These are phyloP conservation scores for Pelecanus crispus DNA, from an alignment of 2,113 vertebrate species.

Conservation along the genomic window DNA sequence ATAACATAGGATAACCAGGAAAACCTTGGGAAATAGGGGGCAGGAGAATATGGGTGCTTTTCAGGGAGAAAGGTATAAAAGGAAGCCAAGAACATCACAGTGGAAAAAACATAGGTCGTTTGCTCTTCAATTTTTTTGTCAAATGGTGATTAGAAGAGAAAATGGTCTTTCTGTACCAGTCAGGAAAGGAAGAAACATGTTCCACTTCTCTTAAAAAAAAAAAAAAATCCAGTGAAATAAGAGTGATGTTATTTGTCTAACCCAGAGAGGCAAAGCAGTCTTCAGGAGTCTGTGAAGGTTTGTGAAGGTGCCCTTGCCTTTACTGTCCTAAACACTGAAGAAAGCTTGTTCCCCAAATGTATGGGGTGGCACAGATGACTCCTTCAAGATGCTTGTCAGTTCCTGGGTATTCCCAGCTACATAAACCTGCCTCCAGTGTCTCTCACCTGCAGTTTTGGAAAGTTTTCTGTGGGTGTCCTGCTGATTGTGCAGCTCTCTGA, in stretches of 20 bases:
- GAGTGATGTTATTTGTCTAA: not conserved
- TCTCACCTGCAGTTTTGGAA: not conserved
- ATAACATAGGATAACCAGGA: constrained; percentile 44
- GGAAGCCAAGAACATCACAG: constrained; percentile 38
- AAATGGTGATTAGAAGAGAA: constrained; percentile 51
- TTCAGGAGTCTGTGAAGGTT: not conserved
- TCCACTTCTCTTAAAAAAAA: not conserved
- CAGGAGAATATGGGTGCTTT: constrained; percentile 33
- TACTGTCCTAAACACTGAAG: not conserved
- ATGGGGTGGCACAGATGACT: not conserved
- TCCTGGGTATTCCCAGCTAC: not conserved
- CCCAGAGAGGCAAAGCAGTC: not conserved
- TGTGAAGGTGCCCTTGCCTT: not conserved
- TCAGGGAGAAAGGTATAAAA: constrained; percentile 30
- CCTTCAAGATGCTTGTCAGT: not conserved
- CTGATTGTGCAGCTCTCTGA: not conserved
- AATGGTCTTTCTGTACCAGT: not conserved
- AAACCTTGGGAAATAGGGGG: constrained; percentile 35
- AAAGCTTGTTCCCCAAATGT: not conserved
- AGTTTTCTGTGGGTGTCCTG: not conserved
- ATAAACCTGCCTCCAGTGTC: not conserved
- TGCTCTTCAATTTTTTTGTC: constrained; percentile 48
- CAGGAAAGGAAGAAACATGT: constrained; percentile 17
- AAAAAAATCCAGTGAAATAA: not conserved
- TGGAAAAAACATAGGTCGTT: not conserved